Percentiles rank a stretch among this genome's conserved stretches.
phyloP scores from a whole-genome alignment of 2,113 vertebrate species.

The Kryptolebias marmoratus region DNA sequence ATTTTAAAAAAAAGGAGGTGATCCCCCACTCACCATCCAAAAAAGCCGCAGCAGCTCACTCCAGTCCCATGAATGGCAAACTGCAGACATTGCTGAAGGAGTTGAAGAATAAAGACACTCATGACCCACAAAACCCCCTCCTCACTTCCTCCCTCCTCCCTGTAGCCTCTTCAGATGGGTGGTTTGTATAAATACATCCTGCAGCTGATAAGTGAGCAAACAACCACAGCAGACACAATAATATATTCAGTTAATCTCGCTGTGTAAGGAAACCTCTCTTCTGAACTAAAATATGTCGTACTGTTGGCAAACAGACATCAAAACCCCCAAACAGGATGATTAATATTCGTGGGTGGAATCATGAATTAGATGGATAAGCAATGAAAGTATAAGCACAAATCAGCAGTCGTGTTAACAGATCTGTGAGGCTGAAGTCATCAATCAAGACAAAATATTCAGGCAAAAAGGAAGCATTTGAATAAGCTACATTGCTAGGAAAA shows the following conservation, averaged over 20 bases:
- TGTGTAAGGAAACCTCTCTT: neutral
- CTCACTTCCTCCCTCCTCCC: slow-evolving; percentile 39
- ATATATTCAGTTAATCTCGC: slow-evolving; percentile 1
- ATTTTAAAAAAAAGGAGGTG: slow-evolving; percentile 30
- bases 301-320: neutral
- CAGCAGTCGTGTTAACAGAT: too few relatives aligned
- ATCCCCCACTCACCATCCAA: slow-evolving; percentile 34
- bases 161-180: slow-evolving; percentile 33
- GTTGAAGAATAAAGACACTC: slow-evolving; percentile 23
- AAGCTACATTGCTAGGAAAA: neutral
- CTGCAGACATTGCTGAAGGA: slow-evolving; percentile 39
- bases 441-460: too few relatives aligned
- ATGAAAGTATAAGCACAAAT: too few relatives aligned
- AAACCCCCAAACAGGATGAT: neutral
- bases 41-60: neutral
- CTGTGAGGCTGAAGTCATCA: too few relatives aligned
- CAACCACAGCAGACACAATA: slow-evolving; percentile 4
- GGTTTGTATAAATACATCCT: slow-evolving; percentile 9
- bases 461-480: neutral
- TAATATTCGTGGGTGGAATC: neutral
- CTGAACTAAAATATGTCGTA: slow-evolving; percentile 9
- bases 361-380: too few relatives aligned
- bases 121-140: slow-evolving; percentile 24
- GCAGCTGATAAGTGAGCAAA: slow-evolving; percentile 18
- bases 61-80: slow-evolving; percentile 67